Percentiles rank a stretch among this genome's conserved stretches.
Evolutionary conservation across 2,113 vertebrate genomes (phyloP).

Genomic region (Rhagologus leucostigma): DNA sequence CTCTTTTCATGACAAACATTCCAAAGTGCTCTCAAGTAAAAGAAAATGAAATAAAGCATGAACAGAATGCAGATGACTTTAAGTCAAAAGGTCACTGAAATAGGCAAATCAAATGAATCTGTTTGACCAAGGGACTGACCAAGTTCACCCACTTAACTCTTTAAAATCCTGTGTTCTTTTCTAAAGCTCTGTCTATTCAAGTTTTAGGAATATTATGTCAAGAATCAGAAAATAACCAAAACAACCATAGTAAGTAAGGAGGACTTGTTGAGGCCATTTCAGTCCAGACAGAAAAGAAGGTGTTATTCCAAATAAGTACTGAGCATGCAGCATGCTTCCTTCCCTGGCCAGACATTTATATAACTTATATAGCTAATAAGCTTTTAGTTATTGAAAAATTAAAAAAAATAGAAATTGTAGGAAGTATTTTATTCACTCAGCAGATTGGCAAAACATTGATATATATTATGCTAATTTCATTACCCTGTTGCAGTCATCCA

Average conservation of each 20-base stretch:
- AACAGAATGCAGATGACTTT: constrained; percentile 44
- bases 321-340: background rate
- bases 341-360: background rate
- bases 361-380: background rate
- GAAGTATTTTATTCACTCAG: background rate
- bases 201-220: background rate
- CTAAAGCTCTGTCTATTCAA: background rate
- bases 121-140: background rate
- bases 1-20: constrained; percentile 73
- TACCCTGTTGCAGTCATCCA: background rate
- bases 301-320: background rate
- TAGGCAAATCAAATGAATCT: constrained; percentile 32
- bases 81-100: constrained; percentile 57
- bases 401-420: background rate
- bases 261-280: background rate
- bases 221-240: background rate
- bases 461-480: constrained; percentile 17
- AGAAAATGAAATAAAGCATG: constrained; percentile 67
- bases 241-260: background rate
- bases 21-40: constrained; percentile 56
- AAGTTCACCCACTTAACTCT: background rate
- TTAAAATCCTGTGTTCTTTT: background rate
- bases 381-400: background rate
- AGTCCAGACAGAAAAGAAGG: background rate
- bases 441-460: background rate